Base-by-base conservation (phyloP, 1,140 invertebrate genomes). In the Eueides isabella region DNA sequence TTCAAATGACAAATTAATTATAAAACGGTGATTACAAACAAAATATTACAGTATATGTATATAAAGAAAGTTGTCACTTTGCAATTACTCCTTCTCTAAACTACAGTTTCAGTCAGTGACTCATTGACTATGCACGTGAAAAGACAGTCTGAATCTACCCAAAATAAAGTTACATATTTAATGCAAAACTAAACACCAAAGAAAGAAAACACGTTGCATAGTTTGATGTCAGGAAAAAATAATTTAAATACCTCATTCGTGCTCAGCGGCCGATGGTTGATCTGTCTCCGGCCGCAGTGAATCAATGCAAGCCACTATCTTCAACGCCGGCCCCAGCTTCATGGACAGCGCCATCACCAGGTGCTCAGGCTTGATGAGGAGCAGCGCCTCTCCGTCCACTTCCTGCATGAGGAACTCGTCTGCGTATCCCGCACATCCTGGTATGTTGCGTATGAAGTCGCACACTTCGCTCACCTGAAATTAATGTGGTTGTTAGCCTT, bases 341-440 rank as follows among this genome's bases (percentile, higher is more conserved):
- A 99, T 99, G 38, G 96, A 97, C 96, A 99, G 98, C 5, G 98
- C 97, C 31, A 96, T 97, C 94, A 99, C 98, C 11, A 99, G 93
- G 93, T 99, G 98, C 85, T 99, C 98, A 75, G 98, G 98, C 87
- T 98, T 98, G n/a, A 99, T 95, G 61, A 99, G 93, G 94, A 99
- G 95, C 26, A 99, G 90, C 6, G 98, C 98, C 87, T 99, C 98
- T 0, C 98, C 98, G 86, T 99, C 98, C 77, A 99, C 99, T 92
- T 99, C 98, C 87, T 99, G 98, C 67, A 97, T 96, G 1, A 96
- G 95, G 94, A 99, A 99, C 88, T 99, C 98, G 86, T 99, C 98
- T 0, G 98, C 98, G 86, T 99, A 99, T 81, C 98, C 97, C 1
- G 96, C 95, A 88, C 98, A 99, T 0, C 98, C 98, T 0, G 97